Conservation (phyloP, 2,797 vertebrate genomes). For the Parauchenoglanis ngamensis region DNA sequence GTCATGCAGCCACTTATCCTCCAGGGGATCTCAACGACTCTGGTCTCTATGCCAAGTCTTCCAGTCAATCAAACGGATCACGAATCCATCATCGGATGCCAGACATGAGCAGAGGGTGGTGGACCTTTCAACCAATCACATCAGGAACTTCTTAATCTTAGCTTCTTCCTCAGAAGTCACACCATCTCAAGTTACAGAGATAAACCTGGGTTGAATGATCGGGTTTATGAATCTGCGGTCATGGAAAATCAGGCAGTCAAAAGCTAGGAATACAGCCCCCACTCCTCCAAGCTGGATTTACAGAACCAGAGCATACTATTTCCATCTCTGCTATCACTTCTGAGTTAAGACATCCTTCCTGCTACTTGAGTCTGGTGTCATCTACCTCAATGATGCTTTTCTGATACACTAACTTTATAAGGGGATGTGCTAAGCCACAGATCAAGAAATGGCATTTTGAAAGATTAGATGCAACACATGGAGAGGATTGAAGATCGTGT, state of each 20-base stretch:
- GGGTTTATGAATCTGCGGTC: slow-evolving; percentile 41
- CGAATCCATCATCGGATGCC: neutral
- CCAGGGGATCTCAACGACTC: slow-evolving; percentile 26
- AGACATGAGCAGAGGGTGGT: slow-evolving; percentile 26
- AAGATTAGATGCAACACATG: neutral
- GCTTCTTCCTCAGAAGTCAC: slow-evolving; percentile 48
- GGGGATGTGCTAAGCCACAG: neutral
- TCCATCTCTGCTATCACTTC: neutral
- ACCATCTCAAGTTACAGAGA: slow-evolving; percentile 50
- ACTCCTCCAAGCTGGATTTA: slow-evolving; percentile 17
- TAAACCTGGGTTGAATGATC: slow-evolving; percentile 49
- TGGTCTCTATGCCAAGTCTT: slow-evolving; percentile 30
- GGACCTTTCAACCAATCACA: slow-evolving; percentile 40
- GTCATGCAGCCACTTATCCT: slow-evolving; percentile 44
- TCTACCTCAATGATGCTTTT: slow-evolving; percentile 39
- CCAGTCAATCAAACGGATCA: slow-evolving; percentile 37
- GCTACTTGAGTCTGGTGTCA: slow-evolving; percentile 67
- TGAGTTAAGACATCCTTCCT: neutral
- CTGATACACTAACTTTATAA: slow-evolving; percentile 68
- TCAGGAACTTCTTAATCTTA: slow-evolving; percentile 30
- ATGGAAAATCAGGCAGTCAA: slow-evolving; percentile 42
- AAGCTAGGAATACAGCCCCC: slow-evolving; percentile 39
- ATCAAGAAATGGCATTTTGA: neutral
- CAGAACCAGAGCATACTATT: neutral
- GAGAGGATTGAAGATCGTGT: too few relatives aligned